Evolutionary conservation across 2,888 invertebrate species (phyloP), one percentile per base, ranked within the genome.

Genomic region (Zelleria hepariella): DNA sequence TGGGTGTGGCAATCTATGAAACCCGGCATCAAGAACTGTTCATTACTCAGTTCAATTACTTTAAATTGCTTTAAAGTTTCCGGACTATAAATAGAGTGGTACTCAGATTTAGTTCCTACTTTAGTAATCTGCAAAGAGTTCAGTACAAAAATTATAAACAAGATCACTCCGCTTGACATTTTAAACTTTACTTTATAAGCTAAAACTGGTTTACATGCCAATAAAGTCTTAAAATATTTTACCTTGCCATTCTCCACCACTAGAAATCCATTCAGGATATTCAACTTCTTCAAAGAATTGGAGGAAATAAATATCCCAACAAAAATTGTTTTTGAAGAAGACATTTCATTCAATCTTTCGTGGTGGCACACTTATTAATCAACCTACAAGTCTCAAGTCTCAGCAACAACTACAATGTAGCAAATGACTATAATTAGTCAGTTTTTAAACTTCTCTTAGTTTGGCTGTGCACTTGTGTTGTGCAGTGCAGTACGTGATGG

Each of bases 1-100:
- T 98, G 97, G 8, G 95, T 94, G 74, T 98, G 98, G 23, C 95
- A 94, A 78, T 98, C 97, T 2, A 97, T 90, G 62, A 98, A 91
- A 0, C 97, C 98, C 0, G 97, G 97, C 75, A 96, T 93, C 15
- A 97, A 75, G 71, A 97, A 93, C 78, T 95, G 93, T 57, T 81
- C 78, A 4, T 68, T 60, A 7, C 58, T 63, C 48, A 88, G 62
- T 5, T 69, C 63, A 10, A 74, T 68, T 21, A 80, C 63, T 61
- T 68, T 68, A 63, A 61, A 75, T 49, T 66, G 72, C 57, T 58
- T 67, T 59, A 73, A 78, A 47, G 53, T 68, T 20, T 68, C 72
- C 42, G 65, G 47, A 5, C 64, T 62, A 53, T 70, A 60, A 24
- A 71, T 62, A n/a, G 61, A 59, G 47, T 71, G 61, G 62, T 71